A percentile compares a stretch with the other conserved stretches of the same genome.
These are phyloP conservation scores for Hemibagrus guttatus DNA, from an alignment of 2,797 vertebrate species.

Conservation along the genomic window DNA sequence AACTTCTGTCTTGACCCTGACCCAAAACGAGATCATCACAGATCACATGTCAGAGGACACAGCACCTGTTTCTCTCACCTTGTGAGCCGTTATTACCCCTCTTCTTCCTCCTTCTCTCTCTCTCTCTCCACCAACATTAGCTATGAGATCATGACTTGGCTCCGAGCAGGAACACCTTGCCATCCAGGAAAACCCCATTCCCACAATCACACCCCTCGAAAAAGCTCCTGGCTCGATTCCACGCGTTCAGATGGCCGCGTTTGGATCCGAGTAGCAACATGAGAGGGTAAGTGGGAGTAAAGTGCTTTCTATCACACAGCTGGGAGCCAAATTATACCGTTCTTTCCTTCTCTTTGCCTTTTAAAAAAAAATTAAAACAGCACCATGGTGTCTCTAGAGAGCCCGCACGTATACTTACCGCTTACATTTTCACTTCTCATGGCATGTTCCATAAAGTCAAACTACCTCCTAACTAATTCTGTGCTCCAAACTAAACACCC, in stretches of 20 bases:
- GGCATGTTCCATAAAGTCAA: conserved; percentile 9
- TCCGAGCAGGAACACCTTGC: conserved; percentile 59
- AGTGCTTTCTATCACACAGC: conserved; percentile 1
- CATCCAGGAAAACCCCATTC: conserved; percentile 35
- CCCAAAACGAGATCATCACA: conserved; percentile 55
- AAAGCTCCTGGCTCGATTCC: conserved; percentile 19
- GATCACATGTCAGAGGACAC: conserved; percentile 66
- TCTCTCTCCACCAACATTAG: conserved; percentile 45
- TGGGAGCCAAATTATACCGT: background rate
- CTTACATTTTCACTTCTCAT: background rate
- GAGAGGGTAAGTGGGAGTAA: background rate
- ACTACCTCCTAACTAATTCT: background rate
- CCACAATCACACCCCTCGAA: conserved; percentile 13
- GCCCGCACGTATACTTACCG: background rate
- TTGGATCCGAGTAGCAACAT: background rate
- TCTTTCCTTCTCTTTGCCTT: background rate
- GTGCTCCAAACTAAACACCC: conserved; percentile 42
- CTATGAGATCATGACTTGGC: conserved; percentile 69
- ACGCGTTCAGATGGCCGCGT: conserved; percentile 9
- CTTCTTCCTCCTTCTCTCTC: background rate
- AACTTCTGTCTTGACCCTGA: conserved; percentile 36
- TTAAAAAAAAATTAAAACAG: background rate
- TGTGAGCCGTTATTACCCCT: conserved; percentile 35
- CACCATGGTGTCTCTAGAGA: conserved; percentile 21
- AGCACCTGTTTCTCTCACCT: conserved; percentile 73